Percentiles rank a stretch among this genome's conserved stretches.
These are phyloP conservation scores for Nettapus auritus DNA, from an alignment of 2,113 vertebrate genomes.

Conservation along the genomic window DNA sequence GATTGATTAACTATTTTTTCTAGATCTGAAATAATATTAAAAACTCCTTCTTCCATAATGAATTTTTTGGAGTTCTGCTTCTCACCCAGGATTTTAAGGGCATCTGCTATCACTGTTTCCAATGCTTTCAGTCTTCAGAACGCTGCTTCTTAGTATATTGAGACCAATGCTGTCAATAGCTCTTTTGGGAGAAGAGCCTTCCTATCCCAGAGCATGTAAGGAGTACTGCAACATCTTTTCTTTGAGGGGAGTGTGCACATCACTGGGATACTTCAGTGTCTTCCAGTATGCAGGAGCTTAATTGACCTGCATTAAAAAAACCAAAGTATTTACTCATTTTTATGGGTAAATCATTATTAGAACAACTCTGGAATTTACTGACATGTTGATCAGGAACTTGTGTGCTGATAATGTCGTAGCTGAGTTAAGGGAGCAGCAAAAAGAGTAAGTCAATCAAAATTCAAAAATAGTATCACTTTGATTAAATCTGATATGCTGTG, in stretches of 20 bases:
- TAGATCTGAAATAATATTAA: neutral
- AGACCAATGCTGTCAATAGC: neutral
- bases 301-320: neutral
- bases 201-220: neutral
- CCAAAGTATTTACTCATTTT: neutral
- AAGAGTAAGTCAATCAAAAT: neutral
- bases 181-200: neutral
- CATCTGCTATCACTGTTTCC: neutral
- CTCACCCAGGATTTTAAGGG: neutral
- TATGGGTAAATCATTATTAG: neutral
- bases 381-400: neutral
- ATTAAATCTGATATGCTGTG: neutral
- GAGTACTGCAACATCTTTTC: neutral
- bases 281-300: neutral
- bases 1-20: neutral
- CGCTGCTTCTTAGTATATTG: fast-evolving
- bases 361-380: neutral
- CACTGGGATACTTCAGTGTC: neutral
- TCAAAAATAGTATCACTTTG: neutral
- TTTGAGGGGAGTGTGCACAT: neutral
- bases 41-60: neutral
- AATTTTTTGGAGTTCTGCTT: neutral
- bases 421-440: neutral
- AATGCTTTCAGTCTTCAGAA: neutral
- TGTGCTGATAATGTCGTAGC: neutral